Conservation (phyloP, 2,113 vertebrate genomes). For the Struthidea cinerea region DNA sequence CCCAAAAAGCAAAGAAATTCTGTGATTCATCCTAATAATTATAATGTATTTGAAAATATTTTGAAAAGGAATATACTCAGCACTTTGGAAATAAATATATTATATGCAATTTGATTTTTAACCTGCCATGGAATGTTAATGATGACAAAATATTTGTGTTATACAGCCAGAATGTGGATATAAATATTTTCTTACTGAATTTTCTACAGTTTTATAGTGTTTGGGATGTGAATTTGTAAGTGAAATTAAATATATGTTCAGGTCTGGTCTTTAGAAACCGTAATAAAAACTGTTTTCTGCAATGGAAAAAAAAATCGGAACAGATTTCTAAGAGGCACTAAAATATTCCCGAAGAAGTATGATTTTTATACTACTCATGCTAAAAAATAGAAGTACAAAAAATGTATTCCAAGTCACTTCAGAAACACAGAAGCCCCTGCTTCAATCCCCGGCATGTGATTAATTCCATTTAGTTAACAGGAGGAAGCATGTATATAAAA, state of each 20-base stretch:
- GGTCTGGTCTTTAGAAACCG: neutral
- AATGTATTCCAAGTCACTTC: neutral
- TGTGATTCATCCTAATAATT: conserved; percentile 21
- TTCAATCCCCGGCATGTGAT: neutral
- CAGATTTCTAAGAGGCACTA: neutral
- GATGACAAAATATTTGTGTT: conserved; percentile 51
- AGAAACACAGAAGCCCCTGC: neutral
- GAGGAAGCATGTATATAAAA: neutral
- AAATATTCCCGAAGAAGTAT: neutral
- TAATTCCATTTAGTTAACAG: neutral
- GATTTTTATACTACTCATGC: neutral
- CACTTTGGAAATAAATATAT: conserved; percentile 36
- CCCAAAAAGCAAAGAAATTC: neutral
- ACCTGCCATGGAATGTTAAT: conserved; percentile 31
- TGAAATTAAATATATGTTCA: conserved; percentile 23
- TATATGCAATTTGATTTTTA: conserved; percentile 37
- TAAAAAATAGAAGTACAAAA: neutral
- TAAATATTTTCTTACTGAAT: conserved; percentile 43
- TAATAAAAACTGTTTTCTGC: neutral
- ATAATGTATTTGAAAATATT: conserved; percentile 42
- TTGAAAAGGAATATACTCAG: conserved; percentile 7
- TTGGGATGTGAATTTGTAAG: neutral
- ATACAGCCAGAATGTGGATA: neutral
- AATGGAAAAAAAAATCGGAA: neutral
- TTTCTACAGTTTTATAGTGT: conserved; percentile 32